Evolutionary conservation across 2,113 vertebrate species (phyloP).

Genomic region (Hippopotamus amphibius): DNA sequence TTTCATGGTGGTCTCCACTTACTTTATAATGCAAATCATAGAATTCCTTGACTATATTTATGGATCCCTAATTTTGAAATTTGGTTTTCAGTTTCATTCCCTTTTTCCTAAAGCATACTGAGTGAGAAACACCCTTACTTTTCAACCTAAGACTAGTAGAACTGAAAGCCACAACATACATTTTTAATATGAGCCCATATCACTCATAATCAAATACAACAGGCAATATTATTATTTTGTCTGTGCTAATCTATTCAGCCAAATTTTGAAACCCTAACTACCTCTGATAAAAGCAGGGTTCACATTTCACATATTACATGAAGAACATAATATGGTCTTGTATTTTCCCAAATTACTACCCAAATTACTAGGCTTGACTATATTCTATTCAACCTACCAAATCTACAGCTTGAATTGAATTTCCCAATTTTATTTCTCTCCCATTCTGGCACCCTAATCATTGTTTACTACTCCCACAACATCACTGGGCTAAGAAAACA

Average conservation of each 20-base stretch:
- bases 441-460: not conserved
- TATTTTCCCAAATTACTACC: not conserved
- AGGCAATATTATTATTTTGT: not conserved
- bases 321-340: not conserved
- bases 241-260: not conserved
- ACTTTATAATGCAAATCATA: conserved; percentile 35
- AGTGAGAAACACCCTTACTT: conserved; percentile 27
- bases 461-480: not conserved
- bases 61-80: conserved; percentile 45
- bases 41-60: conserved; percentile 19
- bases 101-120: not conserved
- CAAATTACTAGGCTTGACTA: not conserved
- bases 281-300: not conserved
- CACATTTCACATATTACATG: not conserved
- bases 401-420: not conserved
- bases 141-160: not conserved
- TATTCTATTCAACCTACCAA: not conserved
- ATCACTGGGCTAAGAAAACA: not conserved
- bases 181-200: not conserved
- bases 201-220: conserved; percentile 14
- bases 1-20: not conserved
- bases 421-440: not conserved
- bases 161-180: not conserved
- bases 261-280: conserved; percentile 20
- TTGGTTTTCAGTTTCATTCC: not conserved